A percentile compares a stretch with the other conserved stretches of the same genome.
These are phyloP conservation scores for Astreopora myriophthalma DNA, from an alignment of 64 coral and sea anemone genomes.

Conservation along the genomic window DNA sequence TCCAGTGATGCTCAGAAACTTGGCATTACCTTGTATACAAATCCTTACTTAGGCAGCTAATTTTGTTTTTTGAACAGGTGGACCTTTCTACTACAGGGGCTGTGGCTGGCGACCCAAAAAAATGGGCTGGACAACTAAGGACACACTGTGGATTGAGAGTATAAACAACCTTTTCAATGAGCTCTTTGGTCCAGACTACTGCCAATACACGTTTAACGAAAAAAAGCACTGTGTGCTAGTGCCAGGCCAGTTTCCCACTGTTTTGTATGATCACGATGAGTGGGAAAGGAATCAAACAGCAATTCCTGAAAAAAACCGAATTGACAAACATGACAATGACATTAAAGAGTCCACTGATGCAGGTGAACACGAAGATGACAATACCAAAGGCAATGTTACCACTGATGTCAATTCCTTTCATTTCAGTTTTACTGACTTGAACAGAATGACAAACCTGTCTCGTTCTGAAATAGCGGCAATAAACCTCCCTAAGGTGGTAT, in stretches of 20 bases:
- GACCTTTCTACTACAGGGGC: slow-evolving; percentile 19
- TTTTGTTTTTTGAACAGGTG: not conserved
- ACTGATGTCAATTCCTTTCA: not conserved
- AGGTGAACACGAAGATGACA: not conserved
- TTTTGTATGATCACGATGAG: not conserved
- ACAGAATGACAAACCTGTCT: not conserved
- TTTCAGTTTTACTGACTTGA: not conserved
- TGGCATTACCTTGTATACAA: no score
- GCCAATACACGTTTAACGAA: not conserved
- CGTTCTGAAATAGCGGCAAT: not conserved
- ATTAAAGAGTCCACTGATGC: not conserved
- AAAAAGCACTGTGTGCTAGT: not conserved
- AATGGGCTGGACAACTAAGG: not conserved
- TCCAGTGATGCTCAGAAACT: no score
- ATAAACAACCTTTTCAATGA: slow-evolving; percentile 30
- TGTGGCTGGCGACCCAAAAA: slow-evolving; percentile 55
- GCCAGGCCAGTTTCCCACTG: not conserved
- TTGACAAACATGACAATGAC: not conserved
- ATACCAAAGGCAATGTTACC: not conserved
- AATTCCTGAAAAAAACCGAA: not conserved
- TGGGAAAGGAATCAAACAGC: not conserved
- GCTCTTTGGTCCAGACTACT: slow-evolving; percentile 57
- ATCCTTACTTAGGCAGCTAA: no score
- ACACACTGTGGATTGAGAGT: slow-evolving; percentile 7
- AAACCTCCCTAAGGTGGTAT: not conserved